Base-by-base conservation (phyloP, 2,797 vertebrate genomes). In the Astyanax mexicanus region DNA sequence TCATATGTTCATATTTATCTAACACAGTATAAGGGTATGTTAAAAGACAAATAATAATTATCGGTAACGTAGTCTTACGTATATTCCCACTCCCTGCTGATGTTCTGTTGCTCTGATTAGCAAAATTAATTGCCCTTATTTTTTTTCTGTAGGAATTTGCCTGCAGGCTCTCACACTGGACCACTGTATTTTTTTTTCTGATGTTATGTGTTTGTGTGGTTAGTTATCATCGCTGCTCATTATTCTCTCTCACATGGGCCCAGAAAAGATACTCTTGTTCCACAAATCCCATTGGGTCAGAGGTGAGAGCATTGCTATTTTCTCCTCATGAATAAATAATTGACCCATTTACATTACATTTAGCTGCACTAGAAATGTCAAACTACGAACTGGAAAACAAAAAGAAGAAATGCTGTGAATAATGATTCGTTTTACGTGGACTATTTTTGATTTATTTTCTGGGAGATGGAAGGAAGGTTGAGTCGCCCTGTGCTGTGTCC, bases 261-360 rank as follows among this genome's bases (percentile, higher is more conserved):
- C n/a, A 70, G 72, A 82, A 80, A 19, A 40, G 42, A 76, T 78
- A 74, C 45, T 72, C 64, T 80, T 70, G 77, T 80, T 64, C 37
- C n/a, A 73, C 71, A 76, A 78, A 74, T 55, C 73, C 54, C 61
- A 42, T 47, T 54, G 51, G 68, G 75, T 82, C 78, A 77, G 52
- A 62, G 83, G 81, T 79, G 66, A 81, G 69, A 76, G 65, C 2
- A 21, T 45, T 61, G 67, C 76, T 77, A 82, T 81, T 84, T 84
- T 82, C 70, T 77, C 42, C 42, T 72, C 73, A 81, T 79, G 73
- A 79, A 81, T 81, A 81, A 82, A 77, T 84, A 76, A 84, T 84
- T 82, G 81, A 68, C 83, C 80, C 64, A 84, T 82, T 84, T 84
- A 81, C 81, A 84, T 82, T 66, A 66, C 44, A 81, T 84, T 82